Percentiles rank a stretch among this genome's conserved stretches.
Conservation (phyloP, 2,113 vertebrate genomes). For the Dolichotis patagonum region DNA sequence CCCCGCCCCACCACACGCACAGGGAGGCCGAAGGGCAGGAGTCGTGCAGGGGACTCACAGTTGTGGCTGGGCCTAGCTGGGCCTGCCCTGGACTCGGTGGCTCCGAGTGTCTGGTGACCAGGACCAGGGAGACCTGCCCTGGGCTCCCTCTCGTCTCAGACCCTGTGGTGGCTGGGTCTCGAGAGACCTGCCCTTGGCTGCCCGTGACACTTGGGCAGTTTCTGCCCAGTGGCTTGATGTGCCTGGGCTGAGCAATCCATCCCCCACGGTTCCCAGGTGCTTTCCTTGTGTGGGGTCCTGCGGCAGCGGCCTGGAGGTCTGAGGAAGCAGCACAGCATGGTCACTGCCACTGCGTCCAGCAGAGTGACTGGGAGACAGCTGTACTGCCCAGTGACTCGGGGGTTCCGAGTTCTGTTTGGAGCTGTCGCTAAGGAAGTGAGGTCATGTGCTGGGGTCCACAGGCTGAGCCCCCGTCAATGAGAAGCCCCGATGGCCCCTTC, state of each 20-base stretch:
- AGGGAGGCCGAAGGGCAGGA: background rate
- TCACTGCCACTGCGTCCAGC: no score
- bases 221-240: background rate
- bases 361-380: background rate
- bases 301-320: background rate
- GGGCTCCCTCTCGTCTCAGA: background rate
- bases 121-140: background rate
- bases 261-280: background rate
- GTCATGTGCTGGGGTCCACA: background rate
- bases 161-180: background rate
- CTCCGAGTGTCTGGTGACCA: no score
- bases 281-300: background rate
- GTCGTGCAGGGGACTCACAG: background rate
- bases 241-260: background rate
- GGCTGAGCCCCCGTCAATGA: background rate
- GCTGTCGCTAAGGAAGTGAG: background rate
- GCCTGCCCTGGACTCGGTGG: background rate
- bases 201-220: background rate
- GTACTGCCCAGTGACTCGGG: background rate
- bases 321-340: background rate
- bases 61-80: background rate
- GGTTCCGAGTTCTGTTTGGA: background rate
- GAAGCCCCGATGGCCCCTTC: background rate
- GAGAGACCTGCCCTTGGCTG: background rate
- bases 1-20: no score